Evolutionary conservation across 2,797 vertebrate genomes (phyloP).

Genomic region (Dryobates pubescens): DNA sequence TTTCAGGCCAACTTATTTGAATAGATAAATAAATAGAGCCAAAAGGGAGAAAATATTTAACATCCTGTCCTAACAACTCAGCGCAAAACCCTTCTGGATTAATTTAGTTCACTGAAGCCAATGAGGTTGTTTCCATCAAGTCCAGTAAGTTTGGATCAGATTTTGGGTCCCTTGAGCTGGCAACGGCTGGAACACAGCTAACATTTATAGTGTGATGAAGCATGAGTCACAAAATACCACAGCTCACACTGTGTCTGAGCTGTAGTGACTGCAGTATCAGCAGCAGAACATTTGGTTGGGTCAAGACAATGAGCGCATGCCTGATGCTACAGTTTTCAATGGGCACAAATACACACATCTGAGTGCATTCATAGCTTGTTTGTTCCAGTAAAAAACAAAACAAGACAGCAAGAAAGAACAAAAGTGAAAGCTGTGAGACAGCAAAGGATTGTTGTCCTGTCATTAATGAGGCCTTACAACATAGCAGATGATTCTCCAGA

Average conservation of each 20-base stretch:
- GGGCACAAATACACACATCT: background rate
- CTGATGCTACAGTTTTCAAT: background rate
- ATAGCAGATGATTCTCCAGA: background rate
- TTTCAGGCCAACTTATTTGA: background rate
- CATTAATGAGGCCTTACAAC: background rate
- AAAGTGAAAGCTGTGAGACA: background rate
- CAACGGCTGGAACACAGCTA: background rate
- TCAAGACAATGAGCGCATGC: background rate
- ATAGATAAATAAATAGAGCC: background rate
- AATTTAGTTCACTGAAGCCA: background rate
- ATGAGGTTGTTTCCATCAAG: background rate
- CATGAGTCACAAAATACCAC: constrained; percentile 43
- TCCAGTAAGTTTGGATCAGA: background rate
- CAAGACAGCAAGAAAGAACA: constrained; percentile 8
- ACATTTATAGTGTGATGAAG: constrained; percentile 1
- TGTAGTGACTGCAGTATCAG: background rate
- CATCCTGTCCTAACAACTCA: background rate
- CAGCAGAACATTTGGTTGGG: constrained; percentile 26
- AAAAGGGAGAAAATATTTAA: constrained; percentile 22
- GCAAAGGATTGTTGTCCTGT: background rate
- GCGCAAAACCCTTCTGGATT: background rate
- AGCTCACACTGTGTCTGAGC: constrained; percentile 5
- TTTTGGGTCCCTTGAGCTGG: background rate
- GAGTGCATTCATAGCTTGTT: background rate
- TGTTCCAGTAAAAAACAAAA: constrained; percentile 28